phyloP scores from a whole-genome alignment of 1,140 invertebrate species.

The Argopecten irradians region DNA sequence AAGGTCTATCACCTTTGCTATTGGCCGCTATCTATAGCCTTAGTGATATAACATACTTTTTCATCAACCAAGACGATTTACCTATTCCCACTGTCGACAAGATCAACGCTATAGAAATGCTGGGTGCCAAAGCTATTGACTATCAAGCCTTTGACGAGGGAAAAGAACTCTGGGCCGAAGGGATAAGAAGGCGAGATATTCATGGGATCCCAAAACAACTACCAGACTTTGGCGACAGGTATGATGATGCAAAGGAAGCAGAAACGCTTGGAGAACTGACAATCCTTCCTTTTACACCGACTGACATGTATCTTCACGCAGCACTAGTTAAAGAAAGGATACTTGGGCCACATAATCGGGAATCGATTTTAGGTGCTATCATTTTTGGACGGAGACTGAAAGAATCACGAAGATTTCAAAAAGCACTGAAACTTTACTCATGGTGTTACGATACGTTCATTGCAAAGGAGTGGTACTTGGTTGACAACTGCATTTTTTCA shows the following conservation, averaged over 20 bases:
- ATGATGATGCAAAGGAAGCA: background rate
- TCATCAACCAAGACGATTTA: background rate
- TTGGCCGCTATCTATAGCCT: conserved; percentile 30
- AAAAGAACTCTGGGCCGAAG: background rate
- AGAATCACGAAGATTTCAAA: background rate
- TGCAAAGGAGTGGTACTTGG: background rate
- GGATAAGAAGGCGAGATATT: background rate
- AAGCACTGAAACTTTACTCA: background rate
- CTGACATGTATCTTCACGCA: background rate
- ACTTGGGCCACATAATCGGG: background rate
- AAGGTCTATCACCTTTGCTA: conserved; percentile 25
- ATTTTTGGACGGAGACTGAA: background rate
- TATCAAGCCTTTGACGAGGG: background rate
- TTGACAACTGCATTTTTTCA: background rate
- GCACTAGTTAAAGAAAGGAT: background rate
- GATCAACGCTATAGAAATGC: conserved; percentile 32
- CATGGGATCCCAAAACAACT: background rate
- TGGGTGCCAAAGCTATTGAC: conserved; percentile 26
- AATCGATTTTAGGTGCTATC: background rate
- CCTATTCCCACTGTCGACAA: background rate
- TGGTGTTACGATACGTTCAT: background rate
- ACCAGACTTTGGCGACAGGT: background rate
- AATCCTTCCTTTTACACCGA: background rate
- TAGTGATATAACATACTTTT: background rate
- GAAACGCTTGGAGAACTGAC: background rate